phyloP scores from a whole-genome alignment of 2,888 invertebrate species.

The Azorinus chamasolen region DNA sequence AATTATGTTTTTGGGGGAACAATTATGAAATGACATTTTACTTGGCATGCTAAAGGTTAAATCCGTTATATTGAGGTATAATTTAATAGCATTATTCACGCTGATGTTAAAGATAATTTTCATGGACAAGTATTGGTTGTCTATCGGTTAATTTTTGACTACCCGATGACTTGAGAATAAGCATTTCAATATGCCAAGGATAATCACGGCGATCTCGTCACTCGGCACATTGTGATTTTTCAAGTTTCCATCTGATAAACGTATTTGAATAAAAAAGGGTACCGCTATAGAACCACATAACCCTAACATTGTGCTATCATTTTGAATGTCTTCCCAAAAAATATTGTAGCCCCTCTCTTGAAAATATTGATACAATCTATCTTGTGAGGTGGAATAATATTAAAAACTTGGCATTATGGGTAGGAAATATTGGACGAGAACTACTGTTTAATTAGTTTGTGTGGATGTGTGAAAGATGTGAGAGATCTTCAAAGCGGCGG shows the following conservation, averaged over 20 bases:
- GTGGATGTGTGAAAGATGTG: conserved; percentile 5
- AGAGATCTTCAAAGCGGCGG: neutral
- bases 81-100: too few relatives aligned
- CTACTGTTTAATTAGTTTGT: too few relatives aligned
- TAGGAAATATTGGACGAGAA: neutral
- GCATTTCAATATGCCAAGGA: neutral
- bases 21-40: too few relatives aligned
- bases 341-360: neutral
- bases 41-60: too few relatives aligned
- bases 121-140: too few relatives aligned
- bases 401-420: conserved; percentile 5
- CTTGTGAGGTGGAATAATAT: neutral
- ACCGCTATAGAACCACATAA: neutral
- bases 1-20: too few relatives aligned
- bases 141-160: too few relatives aligned
- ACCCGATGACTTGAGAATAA: too few relatives aligned
- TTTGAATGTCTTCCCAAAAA: conserved; percentile 7
- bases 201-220: neutral
- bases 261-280: conserved; percentile 5
- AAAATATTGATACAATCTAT: conserved; percentile 10
- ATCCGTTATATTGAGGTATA: too few relatives aligned
- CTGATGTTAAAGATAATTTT: too few relatives aligned
- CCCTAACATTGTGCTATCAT: neutral
- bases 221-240: conserved; percentile 9
- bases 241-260: conserved; percentile 16